These are phyloP conservation scores for Halocynthia roretzi DNA, from an alignment of 23 tunicate genomes.

Conservation along the genomic window DNA sequence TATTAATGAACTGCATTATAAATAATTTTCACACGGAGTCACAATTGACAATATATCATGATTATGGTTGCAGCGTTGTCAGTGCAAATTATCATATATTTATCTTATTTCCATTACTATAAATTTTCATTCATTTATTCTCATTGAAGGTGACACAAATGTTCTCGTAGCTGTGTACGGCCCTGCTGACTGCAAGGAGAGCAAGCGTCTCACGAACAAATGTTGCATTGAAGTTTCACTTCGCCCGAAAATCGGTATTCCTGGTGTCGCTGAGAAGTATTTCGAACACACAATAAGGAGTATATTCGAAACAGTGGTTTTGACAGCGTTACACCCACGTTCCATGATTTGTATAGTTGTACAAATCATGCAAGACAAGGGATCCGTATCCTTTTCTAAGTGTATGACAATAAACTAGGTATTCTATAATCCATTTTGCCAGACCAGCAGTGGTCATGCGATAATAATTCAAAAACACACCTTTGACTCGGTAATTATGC, in stretches of 20 bases:
- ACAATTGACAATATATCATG: too few species aligned
- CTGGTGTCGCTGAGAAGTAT: conserved; percentile 70
- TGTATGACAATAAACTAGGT: too few species aligned
- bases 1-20: too few species aligned
- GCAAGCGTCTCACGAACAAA: conserved; percentile 55
- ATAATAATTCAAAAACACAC: too few species aligned
- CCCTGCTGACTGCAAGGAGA: conserved; percentile 78
- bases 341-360: conserved; percentile 49
- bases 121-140: neutral
- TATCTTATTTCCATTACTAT: too few species aligned
- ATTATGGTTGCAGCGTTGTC: too few species aligned
- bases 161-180: conserved; percentile 85
- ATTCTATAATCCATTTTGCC: too few species aligned
- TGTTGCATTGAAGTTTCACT: conserved; percentile 76
- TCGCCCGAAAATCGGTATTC: conserved; percentile 87
- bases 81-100: too few species aligned
- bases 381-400: conserved; percentile 55
- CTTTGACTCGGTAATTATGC: too few species aligned
- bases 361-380: conserved; percentile 79
- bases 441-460: neutral
- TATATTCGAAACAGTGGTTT: conserved; percentile 47
- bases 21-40: too few species aligned
- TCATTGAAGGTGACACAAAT: conserved; percentile 57
- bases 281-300: conserved; percentile 42
- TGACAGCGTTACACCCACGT: conserved; percentile 51